Percentiles rank a stretch among this genome's conserved stretches.
These are phyloP conservation scores for Theretra japonica DNA, from an alignment of 2,888 invertebrate species.

Conservation along the genomic window DNA sequence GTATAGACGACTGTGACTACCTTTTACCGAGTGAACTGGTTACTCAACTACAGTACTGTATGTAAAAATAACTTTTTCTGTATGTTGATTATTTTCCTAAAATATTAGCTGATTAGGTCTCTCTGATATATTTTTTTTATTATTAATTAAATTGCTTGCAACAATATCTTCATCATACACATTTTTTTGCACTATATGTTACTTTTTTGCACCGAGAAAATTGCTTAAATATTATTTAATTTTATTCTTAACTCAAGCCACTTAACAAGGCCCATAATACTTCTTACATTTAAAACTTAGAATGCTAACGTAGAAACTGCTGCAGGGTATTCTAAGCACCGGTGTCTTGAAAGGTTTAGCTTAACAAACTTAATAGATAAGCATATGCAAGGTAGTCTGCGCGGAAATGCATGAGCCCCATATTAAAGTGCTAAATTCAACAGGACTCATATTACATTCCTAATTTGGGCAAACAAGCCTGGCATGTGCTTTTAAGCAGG, in stretches of 20 bases:
- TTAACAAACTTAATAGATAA: conserved; percentile 60
- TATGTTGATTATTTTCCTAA: too few species aligned
- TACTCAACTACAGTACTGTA: too few species aligned
- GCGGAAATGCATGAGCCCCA: conserved; percentile 61
- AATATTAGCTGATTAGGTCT: too few species aligned
- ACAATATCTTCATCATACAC: too few species aligned
- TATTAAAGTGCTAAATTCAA: conserved; percentile 58
- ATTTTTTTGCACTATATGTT: too few species aligned
- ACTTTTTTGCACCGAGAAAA: background rate
- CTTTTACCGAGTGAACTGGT: too few species aligned
- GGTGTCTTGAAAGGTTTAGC: conserved; percentile 49
- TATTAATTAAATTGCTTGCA: too few species aligned
- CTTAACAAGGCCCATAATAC: background rate
- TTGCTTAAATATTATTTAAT: background rate
- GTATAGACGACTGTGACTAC: too few species aligned
- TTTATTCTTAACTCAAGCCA: too few species aligned
- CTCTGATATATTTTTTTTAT: too few species aligned
- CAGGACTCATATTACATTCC: conserved; percentile 42
- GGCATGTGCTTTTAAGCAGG: conserved; percentile 31
- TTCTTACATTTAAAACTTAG: conserved; percentile 10
- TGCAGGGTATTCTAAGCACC: background rate
- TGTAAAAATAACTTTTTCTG: too few species aligned
- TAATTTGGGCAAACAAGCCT: conserved; percentile 34
- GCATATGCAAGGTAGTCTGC: conserved; percentile 61
- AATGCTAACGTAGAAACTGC: background rate